Conservation (phyloP, 2,888 invertebrate genomes). For the Philaethria dido region DNA sequence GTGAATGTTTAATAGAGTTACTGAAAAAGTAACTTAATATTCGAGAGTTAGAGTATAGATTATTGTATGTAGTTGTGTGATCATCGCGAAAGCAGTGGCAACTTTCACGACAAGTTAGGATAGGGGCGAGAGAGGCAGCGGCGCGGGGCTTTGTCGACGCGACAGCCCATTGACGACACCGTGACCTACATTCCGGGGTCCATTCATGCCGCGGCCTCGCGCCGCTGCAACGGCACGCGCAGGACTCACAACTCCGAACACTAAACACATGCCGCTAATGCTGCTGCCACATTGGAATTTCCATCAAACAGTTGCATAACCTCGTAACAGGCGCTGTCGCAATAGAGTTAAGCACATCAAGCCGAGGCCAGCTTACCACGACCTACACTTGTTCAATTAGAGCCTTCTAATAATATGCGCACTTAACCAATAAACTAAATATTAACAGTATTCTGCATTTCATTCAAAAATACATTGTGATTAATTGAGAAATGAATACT, state of each 20-base stretch:
- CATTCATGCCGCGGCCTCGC: slow-evolving; percentile 81
- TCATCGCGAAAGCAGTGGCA: slow-evolving; percentile 82
- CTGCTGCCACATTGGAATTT: slow-evolving; percentile 71
- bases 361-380: slow-evolving; percentile 70
- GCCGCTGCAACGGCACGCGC: slow-evolving; percentile 57
- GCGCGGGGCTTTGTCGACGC: slow-evolving; percentile 74
- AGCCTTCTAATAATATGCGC: slow-evolving; percentile 64
- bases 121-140: slow-evolving; percentile 70
- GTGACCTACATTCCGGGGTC: slow-evolving; percentile 81
- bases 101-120: slow-evolving; percentile 80
- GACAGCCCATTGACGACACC: slow-evolving; percentile 82
- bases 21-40: slow-evolving; percentile 74
- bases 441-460: background rate
- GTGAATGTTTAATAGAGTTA: slow-evolving; percentile 69
- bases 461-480: background rate
- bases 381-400: slow-evolving; percentile 79
- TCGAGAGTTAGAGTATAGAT: slow-evolving; percentile 72
- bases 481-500: too few species aligned
- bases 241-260: slow-evolving; percentile 60
- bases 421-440: slow-evolving; percentile 53
- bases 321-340: slow-evolving; percentile 67
- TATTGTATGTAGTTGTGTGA: slow-evolving; percentile 59
- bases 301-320: slow-evolving; percentile 76
- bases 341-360: slow-evolving; percentile 63
- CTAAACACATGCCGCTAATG: slow-evolving; percentile 52